A percentile compares a stretch with the other conserved stretches of the same genome.
Conservation (phyloP, 1,140 invertebrate genomes). For the Drosophila neocordata region DNA sequence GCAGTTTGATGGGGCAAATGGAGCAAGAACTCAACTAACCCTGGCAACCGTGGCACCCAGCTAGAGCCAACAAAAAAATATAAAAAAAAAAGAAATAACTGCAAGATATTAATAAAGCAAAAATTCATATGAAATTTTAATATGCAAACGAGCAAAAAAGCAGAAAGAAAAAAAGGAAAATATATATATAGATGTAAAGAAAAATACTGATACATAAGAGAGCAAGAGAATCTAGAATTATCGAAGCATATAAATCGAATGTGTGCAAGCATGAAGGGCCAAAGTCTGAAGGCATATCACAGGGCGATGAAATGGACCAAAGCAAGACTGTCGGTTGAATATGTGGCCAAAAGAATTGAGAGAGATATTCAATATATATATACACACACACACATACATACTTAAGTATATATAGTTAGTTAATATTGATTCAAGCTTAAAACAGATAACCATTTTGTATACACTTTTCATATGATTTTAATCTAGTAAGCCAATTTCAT, state of each 20-base stretch:
- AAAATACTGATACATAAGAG: constrained; percentile 38
- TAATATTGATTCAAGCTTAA: constrained; percentile 12
- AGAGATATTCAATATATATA: too few relatives aligned
- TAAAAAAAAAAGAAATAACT: constrained; percentile 69
- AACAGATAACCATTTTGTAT: not conserved
- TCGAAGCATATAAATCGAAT: constrained; percentile 71
- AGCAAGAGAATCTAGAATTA: constrained; percentile 56
- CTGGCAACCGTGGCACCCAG: constrained; percentile 32
- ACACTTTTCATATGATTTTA: not conserved
- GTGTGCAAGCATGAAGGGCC: constrained; percentile 41
- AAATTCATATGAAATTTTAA: constrained; percentile 80
- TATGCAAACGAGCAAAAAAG: constrained; percentile 74
- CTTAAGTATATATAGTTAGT: too few relatives aligned
- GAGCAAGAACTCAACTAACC: constrained; percentile 69
- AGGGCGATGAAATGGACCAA: constrained; percentile 45
- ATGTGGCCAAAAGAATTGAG: too few relatives aligned
- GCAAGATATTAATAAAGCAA: constrained; percentile 78
- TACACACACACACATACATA: too few relatives aligned
- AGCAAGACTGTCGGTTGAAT: constrained; percentile 19
- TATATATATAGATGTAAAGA: constrained; percentile 33
- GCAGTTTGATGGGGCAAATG: constrained; percentile 76
- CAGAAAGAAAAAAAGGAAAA: constrained; percentile 48
- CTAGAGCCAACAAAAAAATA: constrained; percentile 45
- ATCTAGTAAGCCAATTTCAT: constrained; percentile 43
- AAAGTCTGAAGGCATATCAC: constrained; percentile 25